Evolutionary conservation across 2,888 invertebrate genomes (phyloP), one percentile per base, ranked within the genome.

Genomic region (Philopedon plagiatum): DNA sequence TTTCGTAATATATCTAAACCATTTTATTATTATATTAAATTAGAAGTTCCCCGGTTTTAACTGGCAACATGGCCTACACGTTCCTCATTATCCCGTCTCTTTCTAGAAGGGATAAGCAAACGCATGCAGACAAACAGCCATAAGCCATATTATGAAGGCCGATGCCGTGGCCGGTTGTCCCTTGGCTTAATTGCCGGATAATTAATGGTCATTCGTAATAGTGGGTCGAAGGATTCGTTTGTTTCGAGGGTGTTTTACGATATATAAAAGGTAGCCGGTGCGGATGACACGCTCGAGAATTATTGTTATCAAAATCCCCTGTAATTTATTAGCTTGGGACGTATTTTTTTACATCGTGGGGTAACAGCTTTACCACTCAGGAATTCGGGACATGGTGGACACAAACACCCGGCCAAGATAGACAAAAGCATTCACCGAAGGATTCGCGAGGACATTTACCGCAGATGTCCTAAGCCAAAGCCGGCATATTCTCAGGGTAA

Each of bases 171-270:
- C 71, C 71, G 60, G 78, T 70, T 80, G 81, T 81, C 81, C 81
- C 81, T 79, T 76, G 79, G 81, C 80, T 83, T 83, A 84, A 84
- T 84, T 83, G 83, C 83, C 78, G 75, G 79, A 80, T 82, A 83
- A 83, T 84, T 83, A 83, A 84, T 83, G 83, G 82, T 78, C 80
- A 79, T 80, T 63, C 78, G 79, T 81, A 83, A 82, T 83, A 81
- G 82, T 81, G 78, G 82, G 78, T 80, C 82, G 80, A 82, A 83
- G 83, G 83, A 83, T 83, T 79, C 81, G 81, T 81, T 78, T 79
- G 78, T 81, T 81, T 78, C 76, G 76, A 77, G 77, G 76, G 79
- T 79, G 78, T 78, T 78, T 77, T 78, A 78, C 77, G 78, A 80
- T 80, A 79, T 78, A 80, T 79, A 76, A 78, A 80, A 78, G 76